These are phyloP conservation scores for Polymixis lichenea DNA, from an alignment of 2,888 invertebrate genomes.

Conservation along the genomic window DNA sequence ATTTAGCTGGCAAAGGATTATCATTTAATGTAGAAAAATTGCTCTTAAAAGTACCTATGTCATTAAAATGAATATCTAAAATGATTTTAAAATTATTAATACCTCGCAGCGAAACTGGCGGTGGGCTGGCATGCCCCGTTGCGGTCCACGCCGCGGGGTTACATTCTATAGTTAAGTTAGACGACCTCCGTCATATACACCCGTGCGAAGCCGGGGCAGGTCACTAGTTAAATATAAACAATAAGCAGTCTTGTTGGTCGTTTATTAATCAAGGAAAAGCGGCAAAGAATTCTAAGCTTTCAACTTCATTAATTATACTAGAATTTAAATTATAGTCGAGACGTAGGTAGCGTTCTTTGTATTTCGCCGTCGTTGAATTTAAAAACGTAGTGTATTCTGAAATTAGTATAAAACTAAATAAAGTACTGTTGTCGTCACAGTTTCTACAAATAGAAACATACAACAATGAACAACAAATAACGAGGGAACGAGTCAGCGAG, in stretches of 20 bases:
- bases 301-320: conserved; percentile 14
- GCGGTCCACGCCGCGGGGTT: no score
- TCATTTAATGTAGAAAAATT: no score
- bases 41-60: no score
- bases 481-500: background rate
- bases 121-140: no score
- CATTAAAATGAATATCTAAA: no score
- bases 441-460: background rate
- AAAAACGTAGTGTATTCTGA: background rate
- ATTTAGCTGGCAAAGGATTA: no score
- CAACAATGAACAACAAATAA: background rate
- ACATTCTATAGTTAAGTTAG: no score
- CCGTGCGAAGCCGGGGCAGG: no score
- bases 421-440: background rate
- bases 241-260: background rate
- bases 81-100: no score
- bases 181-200: no score
- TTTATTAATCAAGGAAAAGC: conserved; percentile 24
- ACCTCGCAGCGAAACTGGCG: no score
- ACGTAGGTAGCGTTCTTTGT: conserved; percentile 8
- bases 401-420: background rate
- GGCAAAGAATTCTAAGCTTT: conserved; percentile 10
- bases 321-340: conserved; percentile 21
- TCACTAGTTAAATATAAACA: background rate
- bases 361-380: conserved; percentile 5